phyloP scores from a whole-genome alignment of 2,888 invertebrate species.

The Caradrina clavipalpis region DNA sequence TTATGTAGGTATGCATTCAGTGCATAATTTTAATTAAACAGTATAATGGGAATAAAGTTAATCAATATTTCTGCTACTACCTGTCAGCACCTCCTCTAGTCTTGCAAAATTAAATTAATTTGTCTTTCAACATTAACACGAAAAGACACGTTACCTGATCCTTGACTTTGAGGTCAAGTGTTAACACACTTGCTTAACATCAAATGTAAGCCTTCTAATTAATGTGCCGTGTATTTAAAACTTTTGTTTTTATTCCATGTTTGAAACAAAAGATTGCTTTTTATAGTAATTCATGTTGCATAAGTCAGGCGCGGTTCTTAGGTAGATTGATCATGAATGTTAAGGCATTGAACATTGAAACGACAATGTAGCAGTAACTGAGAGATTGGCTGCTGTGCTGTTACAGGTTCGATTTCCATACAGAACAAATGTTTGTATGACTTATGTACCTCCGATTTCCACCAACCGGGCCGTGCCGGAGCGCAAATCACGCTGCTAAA shows the following conservation, averaged over 20 bases:
- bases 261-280: background rate
- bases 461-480: no score
- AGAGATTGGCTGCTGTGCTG: no score
- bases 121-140: slow-evolving; percentile 2
- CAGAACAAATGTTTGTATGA: no score
- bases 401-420: no score
- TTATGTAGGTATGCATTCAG: no score
- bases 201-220: background rate
- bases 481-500: no score
- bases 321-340: slow-evolving; percentile 20
- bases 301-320: background rate
- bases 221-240: background rate
- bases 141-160: slow-evolving; percentile 10
- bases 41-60: slow-evolving; percentile 1
- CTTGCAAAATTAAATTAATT: slow-evolving; percentile 21
- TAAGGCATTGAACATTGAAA: no score
- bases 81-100: slow-evolving; percentile 24
- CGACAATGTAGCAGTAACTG: no score
- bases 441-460: no score
- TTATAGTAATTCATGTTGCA: background rate
- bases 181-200: background rate
- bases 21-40: no score
- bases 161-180: slow-evolving; percentile 26
- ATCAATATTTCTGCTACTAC: slow-evolving; percentile 17
- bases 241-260: background rate